Evolutionary conservation across 2,888 invertebrate species (phyloP), one percentile per base, ranked within the genome.

Genomic region (Abrostola triplasia): DNA sequence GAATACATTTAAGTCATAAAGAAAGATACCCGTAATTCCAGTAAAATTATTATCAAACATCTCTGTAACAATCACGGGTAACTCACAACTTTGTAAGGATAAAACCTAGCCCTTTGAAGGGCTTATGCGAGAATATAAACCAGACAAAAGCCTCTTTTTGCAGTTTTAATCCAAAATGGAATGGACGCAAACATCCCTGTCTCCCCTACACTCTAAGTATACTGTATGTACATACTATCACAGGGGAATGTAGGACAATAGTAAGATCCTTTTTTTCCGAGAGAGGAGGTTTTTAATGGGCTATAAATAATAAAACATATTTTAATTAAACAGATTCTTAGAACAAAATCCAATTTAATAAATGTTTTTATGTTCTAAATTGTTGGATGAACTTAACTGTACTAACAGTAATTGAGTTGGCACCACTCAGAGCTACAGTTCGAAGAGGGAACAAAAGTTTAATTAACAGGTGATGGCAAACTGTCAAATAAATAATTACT

Each of bases 351-450:
- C 59, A 44, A 56, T 57, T 53, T 51, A 58, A 38, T 40, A 24
- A 5, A n/a, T 41, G 13, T 49, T 55, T 64, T 9, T 36, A 50
- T 0, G 38, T 37, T 37, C 11, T 41, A n/a, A 41, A n/a, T 38
- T 44, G 38, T 24, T 24, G 24, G 24, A 24, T 40, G 11, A 44
- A 24, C 35, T 24, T 55, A 12, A 35, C 24, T 49, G 44, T 48
- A 36, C 9, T n/a, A 57, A 38, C 41, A 13, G 24, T 64, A 69
- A 60, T 74, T 74, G 24, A 54, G 50, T 70, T 60, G 51, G 40
- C n/a, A 51, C 48, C 2, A 11, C 38, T 55, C 44, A 60, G 57
- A 40, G 12, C 36, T 40, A n/a, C 35, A 59, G 11, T 11, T 55
- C 49, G 51, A 63, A 56, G n/a, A 42, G 35, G 35, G 12, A 53